Conservation (phyloP, 2,797 vertebrate genomes). For the Hoplostethus mediterraneus region DNA sequence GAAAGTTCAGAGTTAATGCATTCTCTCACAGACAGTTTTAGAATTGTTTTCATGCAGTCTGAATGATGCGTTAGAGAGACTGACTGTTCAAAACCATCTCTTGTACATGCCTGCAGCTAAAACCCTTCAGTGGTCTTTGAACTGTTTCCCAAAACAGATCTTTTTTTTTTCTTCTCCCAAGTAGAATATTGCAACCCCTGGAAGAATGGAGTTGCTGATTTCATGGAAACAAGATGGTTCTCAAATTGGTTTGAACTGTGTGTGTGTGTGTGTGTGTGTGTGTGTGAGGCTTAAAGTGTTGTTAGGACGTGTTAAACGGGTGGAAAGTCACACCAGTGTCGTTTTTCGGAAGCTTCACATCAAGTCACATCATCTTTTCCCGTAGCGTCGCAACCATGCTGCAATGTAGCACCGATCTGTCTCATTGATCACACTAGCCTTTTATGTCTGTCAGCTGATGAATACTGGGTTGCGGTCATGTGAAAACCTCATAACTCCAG, state of each 20-base stretch:
- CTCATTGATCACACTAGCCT: slow-evolving; percentile 30
- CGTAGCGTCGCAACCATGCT: slow-evolving; percentile 31
- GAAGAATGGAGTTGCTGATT: slow-evolving; percentile 46
- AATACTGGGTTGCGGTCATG: not conserved
- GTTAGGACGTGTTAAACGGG: slow-evolving; percentile 68
- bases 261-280: slow-evolving; percentile 9
- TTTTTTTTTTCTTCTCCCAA: not conserved
- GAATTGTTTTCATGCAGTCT: not conserved
- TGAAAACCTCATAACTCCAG: no score
- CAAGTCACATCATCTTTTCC: slow-evolving; percentile 46
- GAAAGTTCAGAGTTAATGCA: no score
- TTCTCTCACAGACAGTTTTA: no score
- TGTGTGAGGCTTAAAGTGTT: slow-evolving; percentile 29
- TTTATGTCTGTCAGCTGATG: slow-evolving; percentile 23
- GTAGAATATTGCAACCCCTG: slow-evolving; percentile 34
- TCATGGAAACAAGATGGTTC: slow-evolving; percentile 46
- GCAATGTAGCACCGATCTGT: slow-evolving; percentile 26
- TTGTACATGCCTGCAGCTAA: slow-evolving; percentile 27
- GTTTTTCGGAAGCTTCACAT: slow-evolving; percentile 43
- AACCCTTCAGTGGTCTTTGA: slow-evolving; percentile 28
- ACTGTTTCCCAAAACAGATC: slow-evolving; percentile 8
- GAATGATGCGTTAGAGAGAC: not conserved
- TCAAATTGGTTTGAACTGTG: slow-evolving; percentile 49
- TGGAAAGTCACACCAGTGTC: slow-evolving; percentile 51
- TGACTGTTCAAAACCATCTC: slow-evolving; percentile 18